A percentile compares a stretch with the other conserved stretches of the same genome.
phyloP scores from a whole-genome alignment of 1,140 invertebrate genomes.

The Sinonovacula constricta region DNA sequence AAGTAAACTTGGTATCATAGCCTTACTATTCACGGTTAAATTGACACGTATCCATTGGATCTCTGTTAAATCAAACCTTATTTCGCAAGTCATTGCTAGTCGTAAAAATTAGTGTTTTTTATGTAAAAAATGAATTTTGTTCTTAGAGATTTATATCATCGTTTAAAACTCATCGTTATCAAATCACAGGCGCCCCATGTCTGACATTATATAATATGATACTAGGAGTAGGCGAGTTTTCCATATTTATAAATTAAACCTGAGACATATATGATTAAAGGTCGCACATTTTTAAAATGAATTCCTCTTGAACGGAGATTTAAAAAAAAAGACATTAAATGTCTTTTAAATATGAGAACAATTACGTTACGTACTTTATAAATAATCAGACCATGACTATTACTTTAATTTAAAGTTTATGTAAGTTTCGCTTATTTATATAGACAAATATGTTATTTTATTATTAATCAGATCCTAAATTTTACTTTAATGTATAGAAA shows the following conservation, averaged over 20 bases:
- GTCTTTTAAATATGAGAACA: background rate
- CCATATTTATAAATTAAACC: too few species aligned
- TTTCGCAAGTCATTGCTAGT: background rate
- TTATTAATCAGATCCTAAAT: background rate
- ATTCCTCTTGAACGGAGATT: background rate
- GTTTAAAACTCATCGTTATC: background rate
- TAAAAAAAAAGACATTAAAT: background rate
- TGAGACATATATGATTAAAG: too few species aligned
- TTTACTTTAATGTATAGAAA: too few species aligned
- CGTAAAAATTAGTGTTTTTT: background rate
- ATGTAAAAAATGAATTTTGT: background rate
- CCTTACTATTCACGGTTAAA: background rate
- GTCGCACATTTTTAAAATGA: background rate
- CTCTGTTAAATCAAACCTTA: too few species aligned
- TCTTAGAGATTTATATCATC: background rate
- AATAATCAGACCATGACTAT: background rate
- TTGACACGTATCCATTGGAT: too few species aligned
- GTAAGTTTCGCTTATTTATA: background rate
- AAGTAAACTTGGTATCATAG: background rate
- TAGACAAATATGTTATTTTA: background rate
- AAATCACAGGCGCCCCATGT: too few species aligned
- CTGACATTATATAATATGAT: too few species aligned
- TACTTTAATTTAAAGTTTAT: background rate
- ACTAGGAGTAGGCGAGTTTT: too few species aligned
- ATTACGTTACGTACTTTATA: background rate